Percentiles rank a stretch among this genome's conserved stretches.
These are phyloP conservation scores for Chloroceryle aenea DNA, from an alignment of 2,113 vertebrate genomes.

Conservation along the genomic window DNA sequence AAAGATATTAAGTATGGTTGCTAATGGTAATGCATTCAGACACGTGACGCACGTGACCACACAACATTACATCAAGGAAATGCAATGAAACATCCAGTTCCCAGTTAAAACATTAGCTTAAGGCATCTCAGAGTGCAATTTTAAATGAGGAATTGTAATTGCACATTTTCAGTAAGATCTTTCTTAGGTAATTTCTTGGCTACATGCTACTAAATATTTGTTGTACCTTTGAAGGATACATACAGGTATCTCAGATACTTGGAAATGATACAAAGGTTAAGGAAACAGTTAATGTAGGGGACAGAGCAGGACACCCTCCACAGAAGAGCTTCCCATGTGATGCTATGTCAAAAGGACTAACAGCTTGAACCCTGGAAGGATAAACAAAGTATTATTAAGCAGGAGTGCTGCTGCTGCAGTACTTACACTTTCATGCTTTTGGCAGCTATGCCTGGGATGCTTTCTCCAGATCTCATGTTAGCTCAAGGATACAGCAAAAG, in stretches of 20 bases:
- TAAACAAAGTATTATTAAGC: background rate
- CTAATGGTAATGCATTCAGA: slow-evolving; percentile 29
- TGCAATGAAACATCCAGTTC: background rate
- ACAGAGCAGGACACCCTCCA: background rate
- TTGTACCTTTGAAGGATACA: background rate
- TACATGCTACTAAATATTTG: background rate
- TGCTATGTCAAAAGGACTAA: background rate
- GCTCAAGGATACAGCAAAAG: background rate
- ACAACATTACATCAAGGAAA: background rate
- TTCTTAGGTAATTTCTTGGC: background rate
- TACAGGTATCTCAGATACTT: background rate
- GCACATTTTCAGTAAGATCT: background rate
- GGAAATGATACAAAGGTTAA: background rate
- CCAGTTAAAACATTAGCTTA: background rate
- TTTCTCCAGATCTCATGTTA: background rate
- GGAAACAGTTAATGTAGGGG: background rate
- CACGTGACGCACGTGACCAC: background rate
- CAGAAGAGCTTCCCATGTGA: background rate
- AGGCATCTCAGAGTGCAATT: background rate
- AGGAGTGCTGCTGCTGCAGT: background rate
- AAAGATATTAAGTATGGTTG: slow-evolving; percentile 14
- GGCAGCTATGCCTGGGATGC: background rate
- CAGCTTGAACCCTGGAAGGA: background rate
- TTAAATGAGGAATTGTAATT: background rate
- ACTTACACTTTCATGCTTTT: background rate